Evolutionary conservation across 2,113 vertebrate species (phyloP).

Genomic region (Eublepharis macularius): DNA sequence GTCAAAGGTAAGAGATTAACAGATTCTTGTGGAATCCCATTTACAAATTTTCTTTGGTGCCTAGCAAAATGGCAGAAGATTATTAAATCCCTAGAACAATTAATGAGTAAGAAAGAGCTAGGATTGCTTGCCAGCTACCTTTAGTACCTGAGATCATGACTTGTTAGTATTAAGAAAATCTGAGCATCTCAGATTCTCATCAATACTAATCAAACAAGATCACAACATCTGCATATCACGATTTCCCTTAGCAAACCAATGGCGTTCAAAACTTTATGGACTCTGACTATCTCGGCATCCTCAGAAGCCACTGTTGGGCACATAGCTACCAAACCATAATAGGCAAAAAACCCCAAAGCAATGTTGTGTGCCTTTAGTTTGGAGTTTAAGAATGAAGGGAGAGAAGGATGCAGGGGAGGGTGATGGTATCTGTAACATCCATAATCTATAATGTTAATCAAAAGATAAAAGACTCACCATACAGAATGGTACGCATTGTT

Average conservation of each 20-base stretch:
- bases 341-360: too few relatives aligned
- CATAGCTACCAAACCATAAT: neutral
- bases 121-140: neutral
- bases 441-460: neutral
- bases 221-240: neutral
- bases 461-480: neutral
- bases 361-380: neutral
- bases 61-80: neutral
- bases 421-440: neutral
- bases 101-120: neutral
- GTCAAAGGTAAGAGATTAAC: slow-evolving; percentile 28
- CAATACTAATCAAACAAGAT: neutral
- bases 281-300: neutral
- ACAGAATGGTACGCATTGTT: neutral
- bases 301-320: neutral
- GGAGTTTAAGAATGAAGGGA: neutral
- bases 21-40: neutral
- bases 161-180: neutral
- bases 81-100: neutral
- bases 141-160: neutral
- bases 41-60: neutral
- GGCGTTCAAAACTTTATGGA: neutral
- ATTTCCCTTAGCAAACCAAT: neutral
- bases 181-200: too few relatives aligned
- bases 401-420: neutral